Evolutionary conservation across 2,113 vertebrate genomes (phyloP).

Genomic region (Triplophysa dalaica): DNA sequence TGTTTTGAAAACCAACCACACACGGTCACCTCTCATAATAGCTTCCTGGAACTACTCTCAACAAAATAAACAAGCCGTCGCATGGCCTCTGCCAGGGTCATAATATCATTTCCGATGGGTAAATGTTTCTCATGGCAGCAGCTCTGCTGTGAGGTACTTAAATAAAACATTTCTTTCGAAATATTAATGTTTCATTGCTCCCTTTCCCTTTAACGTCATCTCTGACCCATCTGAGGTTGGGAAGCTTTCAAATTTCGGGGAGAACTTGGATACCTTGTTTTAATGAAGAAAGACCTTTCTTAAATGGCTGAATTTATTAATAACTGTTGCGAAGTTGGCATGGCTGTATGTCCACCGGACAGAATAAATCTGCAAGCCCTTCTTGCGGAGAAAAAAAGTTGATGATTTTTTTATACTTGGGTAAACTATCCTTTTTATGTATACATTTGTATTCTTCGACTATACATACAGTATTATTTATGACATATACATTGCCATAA

Average conservation of each 20-base stretch:
- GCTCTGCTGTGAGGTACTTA: constrained; percentile 48
- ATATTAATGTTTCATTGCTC: constrained; percentile 55
- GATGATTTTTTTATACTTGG: too few species aligned
- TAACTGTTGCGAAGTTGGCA: constrained; percentile 14
- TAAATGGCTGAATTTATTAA: constrained; percentile 44
- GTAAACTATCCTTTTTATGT: too few species aligned
- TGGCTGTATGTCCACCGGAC: too few species aligned
- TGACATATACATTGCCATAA: constrained; percentile 5
- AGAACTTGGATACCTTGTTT: constrained; percentile 27
- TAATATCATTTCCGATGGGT: constrained; percentile 54
- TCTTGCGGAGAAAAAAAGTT: too few species aligned
- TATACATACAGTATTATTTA: too few species aligned
- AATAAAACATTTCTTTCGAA: constrained; percentile 57
- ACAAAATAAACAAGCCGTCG: constrained; percentile 52
- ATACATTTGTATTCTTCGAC: too few species aligned
- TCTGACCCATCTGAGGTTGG: constrained; percentile 25
- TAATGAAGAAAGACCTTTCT: constrained; percentile 13
- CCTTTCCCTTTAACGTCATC: constrained; percentile 21
- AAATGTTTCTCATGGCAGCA: constrained; percentile 45
- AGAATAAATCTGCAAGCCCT: too few species aligned
- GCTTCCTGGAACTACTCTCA: constrained; percentile 31
- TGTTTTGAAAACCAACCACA: constrained; percentile 7
- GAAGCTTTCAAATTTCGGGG: constrained; percentile 37
- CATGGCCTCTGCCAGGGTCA: constrained; percentile 16
- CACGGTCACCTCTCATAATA: constrained; percentile 35